Percentiles rank a stretch among this genome's conserved stretches.
Evolutionary conservation across 2,113 vertebrate species (phyloP).

Genomic region (Falcunculus frontatus): DNA sequence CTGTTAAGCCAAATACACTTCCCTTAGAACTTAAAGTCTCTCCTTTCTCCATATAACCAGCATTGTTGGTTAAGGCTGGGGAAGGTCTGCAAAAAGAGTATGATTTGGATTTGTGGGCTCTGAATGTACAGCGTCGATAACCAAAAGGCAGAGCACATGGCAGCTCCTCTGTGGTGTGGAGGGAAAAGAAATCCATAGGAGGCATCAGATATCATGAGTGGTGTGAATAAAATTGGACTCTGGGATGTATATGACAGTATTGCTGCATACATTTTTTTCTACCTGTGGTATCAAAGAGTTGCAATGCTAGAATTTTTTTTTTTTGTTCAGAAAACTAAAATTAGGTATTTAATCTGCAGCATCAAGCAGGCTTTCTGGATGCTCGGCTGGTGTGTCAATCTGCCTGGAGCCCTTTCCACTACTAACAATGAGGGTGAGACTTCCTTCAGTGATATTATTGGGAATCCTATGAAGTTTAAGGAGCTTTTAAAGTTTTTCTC

Average conservation of each 20-base stretch:
- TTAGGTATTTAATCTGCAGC: neutral
- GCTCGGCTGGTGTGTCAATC: neutral
- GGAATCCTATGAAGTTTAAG: neutral
- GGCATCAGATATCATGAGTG: fast-evolving
- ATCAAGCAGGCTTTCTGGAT: neutral
- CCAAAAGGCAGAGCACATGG: neutral
- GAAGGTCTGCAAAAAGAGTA: neutral
- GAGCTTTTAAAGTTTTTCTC: neutral
- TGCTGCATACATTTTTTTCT: neutral
- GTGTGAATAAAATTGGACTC: neutral
- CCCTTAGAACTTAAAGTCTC: neutral
- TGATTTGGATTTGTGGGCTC: neutral
- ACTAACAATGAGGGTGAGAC: neutral
- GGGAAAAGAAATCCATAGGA: neutral
- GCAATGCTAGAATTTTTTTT: neutral
- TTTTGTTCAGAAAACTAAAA: neutral
- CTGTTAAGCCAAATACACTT: neutral
- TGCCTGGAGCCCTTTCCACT: neutral
- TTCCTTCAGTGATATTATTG: neutral
- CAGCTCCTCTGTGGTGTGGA: neutral
- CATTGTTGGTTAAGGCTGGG: neutral
- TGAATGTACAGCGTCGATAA: neutral
- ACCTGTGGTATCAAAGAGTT: neutral
- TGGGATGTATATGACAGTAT: neutral
- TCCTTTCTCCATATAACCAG: neutral